Evolutionary conservation across 2,888 invertebrate genomes (phyloP), one percentile per base, ranked within the genome.

Genomic region (Spisula solida): DNA sequence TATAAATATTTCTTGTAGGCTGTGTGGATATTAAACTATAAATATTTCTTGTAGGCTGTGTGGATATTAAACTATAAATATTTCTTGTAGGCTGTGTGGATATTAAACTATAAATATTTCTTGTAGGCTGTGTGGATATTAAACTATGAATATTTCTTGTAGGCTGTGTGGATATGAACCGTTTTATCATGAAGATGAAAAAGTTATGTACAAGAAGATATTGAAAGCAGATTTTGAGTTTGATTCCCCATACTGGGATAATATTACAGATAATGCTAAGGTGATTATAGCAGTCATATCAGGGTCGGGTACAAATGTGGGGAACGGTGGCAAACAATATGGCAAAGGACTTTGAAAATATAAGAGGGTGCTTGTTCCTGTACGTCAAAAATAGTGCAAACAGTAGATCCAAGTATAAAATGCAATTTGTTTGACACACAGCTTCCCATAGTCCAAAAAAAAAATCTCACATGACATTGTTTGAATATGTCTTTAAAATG

Each of bases 161-260:
- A 96, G 96, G 51, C 90, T 96, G 82, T 95, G 96, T 93, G 96
- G 96, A 4, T 96, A 96, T 93, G 96, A 96, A 88, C 96, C 96
- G 51, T 96, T 96, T 92, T 95, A 95, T 86, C 94, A 92, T 81
- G 96, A 96, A n/a, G 93, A 93, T 51, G 96, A 96, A 31, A 80
- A 85, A 51, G 88, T 91, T n/a, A 95, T 96, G 94, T 96, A 95
- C 93, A 96, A 95, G 86, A 95, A 94, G 82, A 96, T 96, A 48
- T 87, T 96, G 55, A 96, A 96, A 82, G 95, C 94, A 84, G 94
- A 96, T 2, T 96, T 95, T 90, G 86, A 92, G 56, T 96, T 96
- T 93, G 95, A 96, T 80, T 90, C 94, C 0, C 95, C 95, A 0
- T 96, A 94, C 93, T 96, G 96, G 96, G 95, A 95, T 82, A 94